Evolutionary conservation across 2,888 invertebrate species (phyloP).

Genomic region (Horisme vitalbata): DNA sequence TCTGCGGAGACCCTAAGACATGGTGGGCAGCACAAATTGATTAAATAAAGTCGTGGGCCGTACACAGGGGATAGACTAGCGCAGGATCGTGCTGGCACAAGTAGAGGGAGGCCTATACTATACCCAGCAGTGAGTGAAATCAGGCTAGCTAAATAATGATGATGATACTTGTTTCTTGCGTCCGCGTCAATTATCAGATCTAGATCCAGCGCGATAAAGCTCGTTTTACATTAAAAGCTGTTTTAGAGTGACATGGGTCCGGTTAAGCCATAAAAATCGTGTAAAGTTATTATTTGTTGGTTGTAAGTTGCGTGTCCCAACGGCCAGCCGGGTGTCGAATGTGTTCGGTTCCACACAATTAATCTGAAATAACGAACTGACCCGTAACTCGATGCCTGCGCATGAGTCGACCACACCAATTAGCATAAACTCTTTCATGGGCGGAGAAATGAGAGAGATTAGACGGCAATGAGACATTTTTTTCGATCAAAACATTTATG

Average conservation of each 20-base stretch:
- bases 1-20: no score
- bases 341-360: slow-evolving; percentile 76
- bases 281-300: slow-evolving; percentile 35
- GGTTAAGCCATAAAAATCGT: slow-evolving; percentile 28
- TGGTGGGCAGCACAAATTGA: no score
- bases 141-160: no score
- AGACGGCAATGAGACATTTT: background rate
- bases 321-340: slow-evolving; percentile 65
- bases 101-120: no score
- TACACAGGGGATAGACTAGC: no score
- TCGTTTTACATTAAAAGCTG: slow-evolving; percentile 6
- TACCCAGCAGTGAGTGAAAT: no score
- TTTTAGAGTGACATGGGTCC: slow-evolving; percentile 12
- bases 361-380: slow-evolving; percentile 75
- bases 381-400: slow-evolving; percentile 72
- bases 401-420: slow-evolving; percentile 62
- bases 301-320: slow-evolving; percentile 49
- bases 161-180: no score
- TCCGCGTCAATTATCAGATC: background rate
- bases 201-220: slow-evolving; percentile 2
- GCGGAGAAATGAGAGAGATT: slow-evolving; percentile 3
- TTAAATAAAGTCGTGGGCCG: no score
- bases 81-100: no score
- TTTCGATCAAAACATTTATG: no score
- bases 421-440: slow-evolving; percentile 54